Evolutionary conservation across 2,797 vertebrate genomes (phyloP), one percentile per base, ranked within the genome.

Genomic region (Ciconia nigra): DNA sequence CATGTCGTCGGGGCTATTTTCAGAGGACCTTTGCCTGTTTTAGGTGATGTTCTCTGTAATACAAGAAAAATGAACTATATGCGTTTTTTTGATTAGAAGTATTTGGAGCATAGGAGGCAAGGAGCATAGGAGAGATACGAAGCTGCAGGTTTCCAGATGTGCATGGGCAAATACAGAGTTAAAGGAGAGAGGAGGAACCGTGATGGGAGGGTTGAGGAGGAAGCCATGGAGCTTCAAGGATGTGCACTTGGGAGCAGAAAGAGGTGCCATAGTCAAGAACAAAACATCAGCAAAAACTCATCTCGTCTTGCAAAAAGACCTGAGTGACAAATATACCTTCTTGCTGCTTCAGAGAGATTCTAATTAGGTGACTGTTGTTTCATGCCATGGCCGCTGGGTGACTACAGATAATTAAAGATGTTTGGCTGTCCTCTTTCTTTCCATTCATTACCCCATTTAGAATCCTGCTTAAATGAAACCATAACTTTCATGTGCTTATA

Each of bases 361-460:
- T 49, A 28, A 28, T 88, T 90, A 42, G 4, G 3, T 74, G 59
- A 42, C 31, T 62, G 29, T 15, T 66, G 10, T 83, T 72, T 81
- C 72, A 71, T 80, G 37, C n/a, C 0, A 0, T 44, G 63, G 25
- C 55, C 4, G 2, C 15, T 70, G 22, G 54, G 28, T 76, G 77
- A 54, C 35, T 54, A 9, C 35, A 65, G 78, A 69, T 67, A 84
- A 65, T 74, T 28, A 84, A 78, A 72, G 26, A 28, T 84, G 24
- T 62, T 87, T 76, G 26, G 10, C 58, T 69, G 7, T 61, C 47
- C 42, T 72, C 62, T 81, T 86, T 39, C 33, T 9, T 95, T 83
- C 31, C 26, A 58, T 58, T 78, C 47, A 10, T 76, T 89, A 67
- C 21, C 33, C 47, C n/a, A 7, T 20, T 58, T 82, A n/a, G 2